Conservation (phyloP, 2,797 vertebrate genomes). For the Buceros bicornis region DNA sequence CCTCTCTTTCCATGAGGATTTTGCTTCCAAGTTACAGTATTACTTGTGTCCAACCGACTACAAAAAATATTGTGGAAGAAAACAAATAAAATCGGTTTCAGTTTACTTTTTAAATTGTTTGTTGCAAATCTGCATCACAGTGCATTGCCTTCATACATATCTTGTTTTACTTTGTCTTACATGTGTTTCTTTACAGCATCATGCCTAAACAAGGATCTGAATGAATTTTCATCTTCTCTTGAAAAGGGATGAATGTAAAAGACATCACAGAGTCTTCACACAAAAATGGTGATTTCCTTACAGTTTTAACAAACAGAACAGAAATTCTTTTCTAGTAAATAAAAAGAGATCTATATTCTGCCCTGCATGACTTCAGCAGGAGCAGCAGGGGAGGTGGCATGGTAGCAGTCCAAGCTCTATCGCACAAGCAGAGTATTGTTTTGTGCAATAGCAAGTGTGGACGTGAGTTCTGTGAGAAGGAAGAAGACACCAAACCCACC, state of each 20-base stretch:
- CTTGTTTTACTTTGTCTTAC: neutral
- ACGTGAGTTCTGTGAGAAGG: neutral
- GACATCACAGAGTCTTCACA: neutral
- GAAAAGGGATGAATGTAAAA: neutral
- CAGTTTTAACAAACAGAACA: neutral
- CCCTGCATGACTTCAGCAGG: neutral
- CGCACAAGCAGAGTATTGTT: fast-evolving
- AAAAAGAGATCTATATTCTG: neutral
- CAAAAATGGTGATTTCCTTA: neutral
- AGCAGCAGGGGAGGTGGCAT: fast-evolving
- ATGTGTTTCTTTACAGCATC: fast-evolving
- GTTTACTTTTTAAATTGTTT: neutral
- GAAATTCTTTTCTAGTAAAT: neutral
- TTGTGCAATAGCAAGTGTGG: neutral
- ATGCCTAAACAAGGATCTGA: neutral
- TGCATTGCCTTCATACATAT: neutral
- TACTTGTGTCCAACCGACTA: neutral
- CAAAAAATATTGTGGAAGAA: neutral
- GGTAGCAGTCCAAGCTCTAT: neutral
- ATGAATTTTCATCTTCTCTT: neutral
- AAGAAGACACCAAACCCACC: neutral
- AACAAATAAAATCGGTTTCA: neutral
- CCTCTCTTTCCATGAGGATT: neutral
- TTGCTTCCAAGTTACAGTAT: neutral
- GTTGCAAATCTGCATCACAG: neutral